Conservation (phyloP, 2,888 invertebrate genomes). For the Chaetoderma sp. region DNA sequence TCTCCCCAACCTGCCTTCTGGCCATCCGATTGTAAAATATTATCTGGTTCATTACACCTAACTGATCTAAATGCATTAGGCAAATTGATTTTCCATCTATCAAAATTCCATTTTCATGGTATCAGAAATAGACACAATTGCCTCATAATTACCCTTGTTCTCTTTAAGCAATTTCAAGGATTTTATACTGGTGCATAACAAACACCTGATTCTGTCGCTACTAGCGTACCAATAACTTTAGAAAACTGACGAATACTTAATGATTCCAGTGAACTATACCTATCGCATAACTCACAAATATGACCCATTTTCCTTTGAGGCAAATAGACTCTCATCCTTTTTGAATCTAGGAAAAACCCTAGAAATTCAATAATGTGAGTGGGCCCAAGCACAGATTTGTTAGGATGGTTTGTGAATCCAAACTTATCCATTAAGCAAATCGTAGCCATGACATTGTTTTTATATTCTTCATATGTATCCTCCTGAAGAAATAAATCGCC, state of each 20-base stretch:
- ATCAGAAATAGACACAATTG: neutral
- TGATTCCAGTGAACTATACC: too few relatives aligned
- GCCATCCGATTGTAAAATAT: conserved; percentile 4
- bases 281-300: too few relatives aligned
- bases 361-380: too few relatives aligned
- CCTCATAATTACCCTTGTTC: conserved; percentile 22
- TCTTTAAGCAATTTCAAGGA: conserved; percentile 11
- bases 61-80: neutral
- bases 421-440: neutral
- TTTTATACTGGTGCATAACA: too few relatives aligned
- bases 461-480: neutral
- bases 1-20: conserved; percentile 8
- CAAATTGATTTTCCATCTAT: conserved; percentile 23
- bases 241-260: too few relatives aligned
- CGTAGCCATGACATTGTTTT: conserved; percentile 1
- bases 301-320: too few relatives aligned
- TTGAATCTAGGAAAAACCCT: too few relatives aligned
- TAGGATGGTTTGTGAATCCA: neutral
- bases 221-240: too few relatives aligned
- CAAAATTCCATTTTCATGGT: conserved; percentile 4
- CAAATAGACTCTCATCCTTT: too few relatives aligned
- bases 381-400: conserved; percentile 5
- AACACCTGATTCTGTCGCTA: too few relatives aligned
- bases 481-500: conserved; percentile 1
- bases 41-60: neutral